Evolutionary conservation across 2,888 invertebrate genomes (phyloP), one percentile per base, ranked within the genome.

Genomic region (Clunio marinus): DNA sequence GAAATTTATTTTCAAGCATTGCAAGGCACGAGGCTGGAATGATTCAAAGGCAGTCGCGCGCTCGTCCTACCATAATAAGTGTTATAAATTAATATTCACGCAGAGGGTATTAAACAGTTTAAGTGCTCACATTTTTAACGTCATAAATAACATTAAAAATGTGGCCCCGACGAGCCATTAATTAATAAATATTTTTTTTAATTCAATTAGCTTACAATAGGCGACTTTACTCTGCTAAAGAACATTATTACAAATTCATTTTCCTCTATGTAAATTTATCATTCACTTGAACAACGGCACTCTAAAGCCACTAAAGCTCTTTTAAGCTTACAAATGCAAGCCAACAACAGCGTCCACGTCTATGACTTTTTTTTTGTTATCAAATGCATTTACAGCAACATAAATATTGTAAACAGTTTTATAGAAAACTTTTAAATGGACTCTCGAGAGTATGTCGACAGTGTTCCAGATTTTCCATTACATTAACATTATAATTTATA

Each of bases 61-160:
- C 51, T 17, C 51, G 41, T 20, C 51, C 20, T 62, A 37, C 22
- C 46, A 63, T 63, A 63, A 63, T 63, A 63, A 63, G 63, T 25
- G 63, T 63, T 63, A 46, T 63, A 62, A 62, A 63, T 63, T 63
- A 63, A 27, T 63, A 28, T 63, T 63, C 63, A 63, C 63, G 63
- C 63, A 63, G 62, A 45, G 62, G 62, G 25, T 63, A 63, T 63
- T 63, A 63, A 63, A 41, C 62, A 25, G 41, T 63, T 63, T 41
- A 63, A 63, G 35, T 63, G 35, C 62, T 41, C 62, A 32, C 22
- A 45, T 57, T 51, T 63, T 25, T 13, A 13, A 10, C 17, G 25
- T 41, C 41, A 63, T 63, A 63, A 63, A 63, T 63, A 63, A 63
- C 41, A 35, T 63, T 63, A 66, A 66, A 66, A 66, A 66, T 55